A percentile compares a stretch with the other conserved stretches of the same genome.
These are phyloP conservation scores for Alcedo quadribrachys DNA, from an alignment of 2,797 vertebrate genomes.

Conservation along the genomic window DNA sequence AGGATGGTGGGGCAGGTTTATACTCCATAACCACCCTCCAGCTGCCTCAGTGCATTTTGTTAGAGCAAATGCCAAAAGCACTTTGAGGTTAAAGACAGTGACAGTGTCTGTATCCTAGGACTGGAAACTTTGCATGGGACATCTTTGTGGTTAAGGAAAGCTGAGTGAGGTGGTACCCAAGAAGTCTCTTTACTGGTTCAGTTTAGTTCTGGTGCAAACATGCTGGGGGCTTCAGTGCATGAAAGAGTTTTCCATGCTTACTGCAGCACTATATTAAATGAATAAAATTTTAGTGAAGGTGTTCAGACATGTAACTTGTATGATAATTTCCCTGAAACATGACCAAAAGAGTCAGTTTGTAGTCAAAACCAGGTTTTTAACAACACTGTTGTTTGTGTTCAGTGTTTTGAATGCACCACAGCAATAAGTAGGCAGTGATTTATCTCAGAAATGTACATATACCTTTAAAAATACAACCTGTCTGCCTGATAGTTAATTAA, in stretches of 20 bases:
- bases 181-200: neutral
- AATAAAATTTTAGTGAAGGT: neutral
- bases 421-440: neutral
- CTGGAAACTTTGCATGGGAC: neutral
- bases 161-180: accelerated
- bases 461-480: neutral
- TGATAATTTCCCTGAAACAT: neutral
- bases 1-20: neutral
- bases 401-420: neutral
- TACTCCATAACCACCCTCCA: neutral
- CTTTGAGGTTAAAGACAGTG: neutral
- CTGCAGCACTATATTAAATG: neutral
- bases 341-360: neutral
- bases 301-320: neutral
- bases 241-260: neutral
- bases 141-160: neutral
- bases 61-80: neutral
- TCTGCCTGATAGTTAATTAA: neutral
- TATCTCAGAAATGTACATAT: neutral
- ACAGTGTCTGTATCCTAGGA: neutral
- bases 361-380: neutral
- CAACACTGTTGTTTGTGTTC: neutral
- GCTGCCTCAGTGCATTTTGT: neutral
- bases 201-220: neutral
- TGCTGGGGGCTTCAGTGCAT: neutral